Conservation (phyloP, 2,888 invertebrate species). For the Pterostichus niger region DNA sequence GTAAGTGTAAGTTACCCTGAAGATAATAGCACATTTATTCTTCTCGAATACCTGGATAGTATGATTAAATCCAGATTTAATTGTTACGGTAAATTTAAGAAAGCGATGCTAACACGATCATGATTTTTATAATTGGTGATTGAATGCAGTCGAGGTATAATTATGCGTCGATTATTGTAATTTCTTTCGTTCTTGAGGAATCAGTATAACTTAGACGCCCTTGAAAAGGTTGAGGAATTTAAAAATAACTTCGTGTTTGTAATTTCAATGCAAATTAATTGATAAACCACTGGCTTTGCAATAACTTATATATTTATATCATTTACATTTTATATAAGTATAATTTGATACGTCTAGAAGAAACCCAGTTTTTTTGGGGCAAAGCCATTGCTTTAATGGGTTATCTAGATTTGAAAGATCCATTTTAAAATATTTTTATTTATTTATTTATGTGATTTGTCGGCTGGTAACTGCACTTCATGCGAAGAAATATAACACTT, state of each 20-base stretch:
- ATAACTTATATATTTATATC: background rate
- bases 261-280: conserved; percentile 4
- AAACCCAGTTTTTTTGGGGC: no score
- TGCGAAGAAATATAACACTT: no score
- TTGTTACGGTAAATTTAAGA: conserved; percentile 18
- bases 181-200: background rate
- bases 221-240: conserved; percentile 10
- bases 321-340: background rate
- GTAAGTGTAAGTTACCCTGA: background rate
- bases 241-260: background rate
- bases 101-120: background rate
- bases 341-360: no score
- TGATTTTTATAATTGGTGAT: background rate
- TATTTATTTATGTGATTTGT: no score
- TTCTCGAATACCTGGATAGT: background rate
- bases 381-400: no score
- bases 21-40: conserved; percentile 2
- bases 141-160: background rate
- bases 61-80: conserved; percentile 10
- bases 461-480: no score
- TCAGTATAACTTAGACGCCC: conserved; percentile 1
- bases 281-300: background rate
- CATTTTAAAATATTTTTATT: no score
- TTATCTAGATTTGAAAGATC: no score
- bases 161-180: conserved; percentile 5